Conservation (phyloP, 2,113 vertebrate species). For the Serinus canaria region DNA sequence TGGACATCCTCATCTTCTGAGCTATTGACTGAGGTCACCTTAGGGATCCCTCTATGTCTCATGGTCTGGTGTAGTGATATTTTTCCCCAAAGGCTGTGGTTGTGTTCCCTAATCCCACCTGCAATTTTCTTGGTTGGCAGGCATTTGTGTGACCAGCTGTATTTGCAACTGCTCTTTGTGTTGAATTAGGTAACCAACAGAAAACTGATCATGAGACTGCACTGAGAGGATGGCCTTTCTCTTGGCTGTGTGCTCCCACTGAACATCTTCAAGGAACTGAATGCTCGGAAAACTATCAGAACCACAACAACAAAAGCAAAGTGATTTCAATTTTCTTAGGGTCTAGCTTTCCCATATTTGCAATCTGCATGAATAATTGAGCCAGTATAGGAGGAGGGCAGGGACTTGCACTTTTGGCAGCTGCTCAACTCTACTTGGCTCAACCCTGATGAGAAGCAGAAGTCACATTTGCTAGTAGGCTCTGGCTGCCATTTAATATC, state of each 20-base stretch:
- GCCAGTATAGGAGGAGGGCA: not conserved
- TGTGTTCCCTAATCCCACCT: not conserved
- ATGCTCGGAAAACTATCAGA: not conserved
- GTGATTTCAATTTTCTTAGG: not conserved
- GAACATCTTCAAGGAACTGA: not conserved
- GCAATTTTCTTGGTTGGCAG: not conserved
- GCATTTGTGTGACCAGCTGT: not conserved
- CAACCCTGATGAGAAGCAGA: not conserved
- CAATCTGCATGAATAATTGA: not conserved
- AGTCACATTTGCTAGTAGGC: not conserved
- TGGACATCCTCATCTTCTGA: not conserved
- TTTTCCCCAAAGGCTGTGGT: not conserved
- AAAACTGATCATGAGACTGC: not conserved
- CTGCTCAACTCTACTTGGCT: not conserved
- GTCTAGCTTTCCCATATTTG: not conserved
- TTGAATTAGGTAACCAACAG: not conserved
- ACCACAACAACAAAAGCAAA: not conserved
- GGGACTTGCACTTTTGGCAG: conserved; percentile 5
- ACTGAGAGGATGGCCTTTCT: not conserved
- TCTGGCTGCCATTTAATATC: conserved; percentile 26
- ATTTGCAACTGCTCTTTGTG: not conserved
- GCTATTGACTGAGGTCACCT: not conserved
- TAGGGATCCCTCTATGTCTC: not conserved
- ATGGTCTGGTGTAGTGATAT: not conserved
- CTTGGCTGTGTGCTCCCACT: not conserved